Conservation (phyloP, 2,888 invertebrate genomes). For the Euclidia mi region DNA sequence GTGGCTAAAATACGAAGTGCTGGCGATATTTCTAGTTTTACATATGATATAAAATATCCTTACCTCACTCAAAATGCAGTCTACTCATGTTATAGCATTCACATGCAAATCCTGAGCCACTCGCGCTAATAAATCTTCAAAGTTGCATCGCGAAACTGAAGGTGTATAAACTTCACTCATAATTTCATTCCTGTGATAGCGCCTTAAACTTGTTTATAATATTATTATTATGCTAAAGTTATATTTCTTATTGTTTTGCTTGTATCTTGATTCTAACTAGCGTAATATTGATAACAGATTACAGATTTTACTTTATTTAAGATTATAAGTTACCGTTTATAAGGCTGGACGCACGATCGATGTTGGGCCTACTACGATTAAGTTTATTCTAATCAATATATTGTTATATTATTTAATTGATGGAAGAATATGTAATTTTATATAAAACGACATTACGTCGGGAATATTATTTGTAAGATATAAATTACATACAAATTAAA, state of each 20-base stretch:
- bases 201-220: constrained; percentile 60
- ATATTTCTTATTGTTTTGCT: constrained; percentile 47
- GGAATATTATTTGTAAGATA: too few relatives aligned
- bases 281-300: constrained; percentile 26
- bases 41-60: too few relatives aligned
- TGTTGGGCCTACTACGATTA: constrained; percentile 30
- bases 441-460: constrained; percentile 3
- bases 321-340: constrained; percentile 58
- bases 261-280: constrained; percentile 29
- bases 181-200: constrained; percentile 82
- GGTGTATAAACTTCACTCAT: constrained; percentile 63
- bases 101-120: constrained; percentile 23
- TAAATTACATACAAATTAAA: neutral
- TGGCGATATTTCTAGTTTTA: too few relatives aligned
- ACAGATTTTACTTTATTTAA: constrained; percentile 29
- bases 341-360: constrained; percentile 44
- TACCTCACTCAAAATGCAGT: too few relatives aligned
- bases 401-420: constrained; percentile 38
- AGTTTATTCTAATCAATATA: constrained; percentile 29
- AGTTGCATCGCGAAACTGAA: constrained; percentile 47
- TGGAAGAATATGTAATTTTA: constrained; percentile 8
- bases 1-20: too few relatives aligned
- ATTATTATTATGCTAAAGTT: constrained; percentile 50
- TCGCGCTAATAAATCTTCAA: constrained; percentile 53
- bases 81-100: neutral